Evolutionary conservation across 2,797 vertebrate species (phyloP).

Genomic region (Heteromormyrus szaboi): DNA sequence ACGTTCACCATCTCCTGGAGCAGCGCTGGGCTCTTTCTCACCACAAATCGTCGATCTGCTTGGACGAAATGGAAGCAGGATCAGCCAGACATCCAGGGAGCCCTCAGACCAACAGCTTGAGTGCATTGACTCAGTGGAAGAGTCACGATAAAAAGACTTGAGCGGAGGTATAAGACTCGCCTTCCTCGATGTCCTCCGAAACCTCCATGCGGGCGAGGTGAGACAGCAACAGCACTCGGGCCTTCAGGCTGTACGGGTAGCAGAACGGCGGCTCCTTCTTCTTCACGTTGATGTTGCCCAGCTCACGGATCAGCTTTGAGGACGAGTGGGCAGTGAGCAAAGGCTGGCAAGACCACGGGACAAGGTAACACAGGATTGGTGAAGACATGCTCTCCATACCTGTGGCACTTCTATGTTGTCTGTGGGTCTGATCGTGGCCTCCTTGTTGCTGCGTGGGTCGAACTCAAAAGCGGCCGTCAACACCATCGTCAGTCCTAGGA

Average conservation of each 20-base stretch:
- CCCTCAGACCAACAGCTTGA: not conserved
- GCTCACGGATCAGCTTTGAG: constrained; percentile 84
- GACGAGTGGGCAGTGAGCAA: not conserved
- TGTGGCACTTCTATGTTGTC: constrained; percentile 96
- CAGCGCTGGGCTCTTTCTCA: constrained; percentile 89
- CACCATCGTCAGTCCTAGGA: constrained; percentile 86
- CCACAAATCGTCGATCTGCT: constrained; percentile 90
- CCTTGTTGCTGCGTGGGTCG: constrained; percentile 96
- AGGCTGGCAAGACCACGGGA: not conserved
- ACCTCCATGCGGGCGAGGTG: constrained; percentile 93
- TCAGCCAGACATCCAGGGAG: not conserved
- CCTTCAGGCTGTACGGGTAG: constrained; percentile 95
- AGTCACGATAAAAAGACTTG: not conserved
- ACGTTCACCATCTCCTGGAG: constrained; percentile 99
- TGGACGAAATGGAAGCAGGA: constrained; percentile 12
- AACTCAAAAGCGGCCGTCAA: constrained; percentile 94
- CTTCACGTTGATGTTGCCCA: constrained; percentile 96
- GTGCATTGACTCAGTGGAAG: not conserved
- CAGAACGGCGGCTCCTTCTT: constrained; percentile 98
- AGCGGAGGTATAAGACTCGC: constrained; percentile 50
- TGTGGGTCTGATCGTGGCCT: constrained; percentile 89
- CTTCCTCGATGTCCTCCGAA: constrained; percentile 88
- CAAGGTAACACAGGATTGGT: not conserved
- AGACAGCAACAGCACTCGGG: constrained; percentile 83
- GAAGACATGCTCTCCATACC: constrained; percentile 54